These are phyloP conservation scores for Oenanthe melanoleuca DNA, from an alignment of 2,113 vertebrate genomes.

Conservation along the genomic window DNA sequence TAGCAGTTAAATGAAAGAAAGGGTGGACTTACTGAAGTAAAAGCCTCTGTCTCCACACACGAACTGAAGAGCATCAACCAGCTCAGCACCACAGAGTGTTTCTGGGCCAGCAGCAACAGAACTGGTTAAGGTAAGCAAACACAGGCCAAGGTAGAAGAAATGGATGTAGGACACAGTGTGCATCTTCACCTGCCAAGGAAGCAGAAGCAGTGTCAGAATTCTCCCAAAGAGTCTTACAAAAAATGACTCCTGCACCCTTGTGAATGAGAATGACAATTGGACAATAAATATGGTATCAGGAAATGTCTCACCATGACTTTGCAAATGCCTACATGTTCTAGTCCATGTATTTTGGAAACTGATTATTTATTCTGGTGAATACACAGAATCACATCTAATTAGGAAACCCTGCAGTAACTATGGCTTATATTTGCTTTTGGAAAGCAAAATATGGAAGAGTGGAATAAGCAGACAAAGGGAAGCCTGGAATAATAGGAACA, in stretches of 20 bases:
- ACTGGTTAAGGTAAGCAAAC: constrained; percentile 92
- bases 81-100: constrained; percentile 97
- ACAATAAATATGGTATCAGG: neutral
- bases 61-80: constrained; percentile 98
- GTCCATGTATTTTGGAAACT: neutral
- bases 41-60: constrained; percentile 99
- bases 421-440: neutral
- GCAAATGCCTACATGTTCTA: neutral
- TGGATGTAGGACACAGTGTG: constrained; percentile 86
- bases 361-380: neutral
- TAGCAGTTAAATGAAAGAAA: constrained; percentile 74
- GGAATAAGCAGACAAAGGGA: neutral
- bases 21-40: constrained; percentile 98
- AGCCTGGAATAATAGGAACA: neutral
- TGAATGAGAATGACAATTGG: neutral
- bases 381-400: neutral
- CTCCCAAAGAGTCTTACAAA: neutral
- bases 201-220: constrained; percentile 49
- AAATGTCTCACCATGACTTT: neutral
- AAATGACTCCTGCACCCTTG: neutral
- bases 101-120: constrained; percentile 86
- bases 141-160: constrained; percentile 94
- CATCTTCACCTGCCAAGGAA: constrained; percentile 87
- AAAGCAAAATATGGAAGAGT: neutral
- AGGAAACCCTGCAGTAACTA: neutral